These are phyloP conservation scores for Eulemur mongoz DNA, from an alignment of 2,797 vertebrate species.

Conservation along the genomic window DNA sequence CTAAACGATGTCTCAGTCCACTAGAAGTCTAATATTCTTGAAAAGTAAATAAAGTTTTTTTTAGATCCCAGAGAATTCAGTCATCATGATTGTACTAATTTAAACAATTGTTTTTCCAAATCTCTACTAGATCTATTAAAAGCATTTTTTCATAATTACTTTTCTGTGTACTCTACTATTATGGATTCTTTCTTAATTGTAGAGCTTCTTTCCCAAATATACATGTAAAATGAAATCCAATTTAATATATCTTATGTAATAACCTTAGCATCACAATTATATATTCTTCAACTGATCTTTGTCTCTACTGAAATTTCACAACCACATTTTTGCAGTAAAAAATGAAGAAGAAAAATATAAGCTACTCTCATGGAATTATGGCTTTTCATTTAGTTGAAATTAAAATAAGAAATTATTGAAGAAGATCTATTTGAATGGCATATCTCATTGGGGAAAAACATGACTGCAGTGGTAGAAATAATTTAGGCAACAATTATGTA, in stretches of 20 bases:
- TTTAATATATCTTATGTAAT: background rate
- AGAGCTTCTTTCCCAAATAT: background rate
- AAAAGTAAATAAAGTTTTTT: background rate
- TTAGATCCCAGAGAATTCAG: background rate
- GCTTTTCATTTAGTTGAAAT: background rate
- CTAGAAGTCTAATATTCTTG: background rate
- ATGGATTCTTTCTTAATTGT: background rate
- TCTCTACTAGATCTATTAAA: background rate
- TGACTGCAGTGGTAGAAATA: background rate
- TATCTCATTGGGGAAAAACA: background rate
- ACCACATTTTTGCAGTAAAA: background rate
- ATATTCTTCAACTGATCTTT: background rate
- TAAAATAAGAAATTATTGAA: constrained; percentile 11
- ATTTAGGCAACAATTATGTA: background rate
- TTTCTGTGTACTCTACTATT: background rate
- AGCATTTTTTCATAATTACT: background rate
- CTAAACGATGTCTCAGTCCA: background rate
- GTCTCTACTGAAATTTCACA: background rate
- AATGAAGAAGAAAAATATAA: background rate
- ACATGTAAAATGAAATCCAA: background rate
- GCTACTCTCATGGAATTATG: background rate
- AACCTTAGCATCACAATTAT: background rate
- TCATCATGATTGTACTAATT: background rate
- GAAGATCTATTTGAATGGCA: background rate
- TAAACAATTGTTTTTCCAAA: background rate